Percentiles rank a stretch among this genome's conserved stretches.
Evolutionary conservation across 1,140 invertebrate genomes (phyloP).

Genomic region (Lasaia peninsularis): DNA sequence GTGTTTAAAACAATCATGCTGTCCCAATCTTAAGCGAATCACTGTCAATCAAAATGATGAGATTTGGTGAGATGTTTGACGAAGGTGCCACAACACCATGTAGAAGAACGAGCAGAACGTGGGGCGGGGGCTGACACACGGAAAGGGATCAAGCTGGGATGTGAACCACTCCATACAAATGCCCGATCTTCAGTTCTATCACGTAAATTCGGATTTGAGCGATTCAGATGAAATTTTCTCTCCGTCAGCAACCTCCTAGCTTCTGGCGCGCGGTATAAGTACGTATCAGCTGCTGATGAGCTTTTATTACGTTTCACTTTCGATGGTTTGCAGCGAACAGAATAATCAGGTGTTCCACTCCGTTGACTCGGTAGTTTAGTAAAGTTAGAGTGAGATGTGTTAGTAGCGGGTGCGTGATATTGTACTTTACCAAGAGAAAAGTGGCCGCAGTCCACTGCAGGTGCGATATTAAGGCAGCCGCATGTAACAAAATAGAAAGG

Average conservation of each 20-base stretch:
- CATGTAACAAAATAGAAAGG: slow-evolving; percentile 78
- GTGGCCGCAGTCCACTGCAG: slow-evolving; percentile 80
- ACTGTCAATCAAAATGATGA: slow-evolving; percentile 79
- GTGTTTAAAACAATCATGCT: not conserved
- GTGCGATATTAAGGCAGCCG: slow-evolving; percentile 76
- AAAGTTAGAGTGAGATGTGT: slow-evolving; percentile 67
- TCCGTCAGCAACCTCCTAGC: slow-evolving; percentile 56
- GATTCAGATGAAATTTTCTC: slow-evolving; percentile 64
- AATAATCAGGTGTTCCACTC: slow-evolving; percentile 50
- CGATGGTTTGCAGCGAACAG: slow-evolving; percentile 45
- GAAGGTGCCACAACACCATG: slow-evolving; percentile 81
- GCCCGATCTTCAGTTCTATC: slow-evolving; percentile 50
- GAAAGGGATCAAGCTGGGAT: slow-evolving; percentile 47
- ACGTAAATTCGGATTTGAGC: slow-evolving; percentile 70
- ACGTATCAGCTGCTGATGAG: slow-evolving; percentile 65
- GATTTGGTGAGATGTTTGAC: slow-evolving; percentile 79
- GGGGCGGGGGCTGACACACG: slow-evolving; percentile 38
- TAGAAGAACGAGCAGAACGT: slow-evolving; percentile 77
- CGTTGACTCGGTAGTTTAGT: slow-evolving; percentile 49
- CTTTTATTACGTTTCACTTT: slow-evolving; percentile 75
- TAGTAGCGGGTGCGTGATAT: slow-evolving; percentile 80
- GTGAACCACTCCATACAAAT: slow-evolving; percentile 45
- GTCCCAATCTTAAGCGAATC: slow-evolving; percentile 18
- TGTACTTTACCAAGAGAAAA: slow-evolving; percentile 82
- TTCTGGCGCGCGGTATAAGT: slow-evolving; percentile 55